Evolutionary conservation across 2,113 vertebrate species (phyloP).

Genomic region (Sus scrofa): T2T-Sscrofa CM000816.6:36501-37000

Average conservation of each 20-base stretch:
- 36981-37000: background rate
- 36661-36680: background rate
- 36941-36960: background rate
- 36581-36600: conserved; percentile 98
- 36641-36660: conserved; percentile 92
- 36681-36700: background rate
- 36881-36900: background rate
- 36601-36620: conserved; percentile 98
- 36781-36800: background rate
- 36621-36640: conserved; percentile 97
- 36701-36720: background rate
- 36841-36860: background rate
- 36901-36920: background rate
- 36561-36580: conserved; percentile 98
- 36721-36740: background rate
- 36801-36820: background rate
- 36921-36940: background rate
- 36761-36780: background rate
- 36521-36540: background rate
- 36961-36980: background rate
- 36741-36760: background rate
- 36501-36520: background rate
- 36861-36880: background rate
- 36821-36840: background rate
- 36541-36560: background rate